Conservation (phyloP, 2,888 invertebrate species). For the Drosophila merina region DNA sequence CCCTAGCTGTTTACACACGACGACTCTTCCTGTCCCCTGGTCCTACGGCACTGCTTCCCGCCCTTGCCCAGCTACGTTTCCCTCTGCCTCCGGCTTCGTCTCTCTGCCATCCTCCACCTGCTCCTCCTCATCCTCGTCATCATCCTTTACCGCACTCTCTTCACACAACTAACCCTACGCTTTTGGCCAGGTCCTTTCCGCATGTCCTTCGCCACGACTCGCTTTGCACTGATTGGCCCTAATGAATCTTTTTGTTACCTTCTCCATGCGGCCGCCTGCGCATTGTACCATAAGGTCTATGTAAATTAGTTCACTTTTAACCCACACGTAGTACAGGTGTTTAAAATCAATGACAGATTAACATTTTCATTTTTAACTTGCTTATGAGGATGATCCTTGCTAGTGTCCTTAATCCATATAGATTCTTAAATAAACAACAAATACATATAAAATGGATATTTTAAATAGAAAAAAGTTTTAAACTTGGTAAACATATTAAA, state of each 20-base stretch:
- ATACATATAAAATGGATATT: too few species aligned
- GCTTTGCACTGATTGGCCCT: constrained; percentile 77
- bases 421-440: too few species aligned
- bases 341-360: constrained; percentile 6
- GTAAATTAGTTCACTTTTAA: constrained; percentile 77
- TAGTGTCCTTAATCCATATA: too few species aligned
- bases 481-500: background rate
- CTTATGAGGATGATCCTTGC: too few species aligned
- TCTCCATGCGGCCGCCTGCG: constrained; percentile 70
- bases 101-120: background rate
- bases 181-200: constrained; percentile 27
- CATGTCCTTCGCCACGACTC: constrained; percentile 48
- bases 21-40: constrained; percentile 39
- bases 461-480: background rate
- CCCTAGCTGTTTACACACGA: constrained; percentile 57
- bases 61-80: constrained; percentile 9
- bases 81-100: constrained; percentile 17
- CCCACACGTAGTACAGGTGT: constrained; percentile 47
- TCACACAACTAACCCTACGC: constrained; percentile 15
- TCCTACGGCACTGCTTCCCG: constrained; percentile 1
- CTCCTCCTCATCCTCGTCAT: too few species aligned
- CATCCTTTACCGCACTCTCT: constrained; percentile 5
- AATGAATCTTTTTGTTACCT: constrained; percentile 76
- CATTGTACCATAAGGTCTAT: constrained; percentile 75
- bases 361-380: constrained; percentile 1